Conservation (phyloP, 2,113 vertebrate species). For the Ptychochromis oligacanthus region DNA sequence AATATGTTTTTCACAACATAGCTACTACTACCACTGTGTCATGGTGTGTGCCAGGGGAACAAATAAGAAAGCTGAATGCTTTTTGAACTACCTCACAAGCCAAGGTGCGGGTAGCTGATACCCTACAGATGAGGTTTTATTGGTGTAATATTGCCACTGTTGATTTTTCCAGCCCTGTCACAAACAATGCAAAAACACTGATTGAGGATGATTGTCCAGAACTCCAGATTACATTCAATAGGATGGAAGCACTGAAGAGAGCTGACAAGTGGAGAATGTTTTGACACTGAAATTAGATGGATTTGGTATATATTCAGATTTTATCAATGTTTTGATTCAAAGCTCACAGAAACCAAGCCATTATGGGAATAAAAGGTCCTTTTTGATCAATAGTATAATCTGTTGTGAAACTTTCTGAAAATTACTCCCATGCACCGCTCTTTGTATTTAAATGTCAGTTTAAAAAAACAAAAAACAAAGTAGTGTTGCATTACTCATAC, state of each 20-base stretch:
- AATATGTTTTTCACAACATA: no score
- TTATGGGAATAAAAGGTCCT: background rate
- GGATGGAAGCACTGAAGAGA: background rate
- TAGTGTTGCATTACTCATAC: background rate
- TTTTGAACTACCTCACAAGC: background rate
- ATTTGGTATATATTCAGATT: background rate
- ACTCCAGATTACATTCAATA: background rate
- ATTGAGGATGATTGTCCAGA: background rate
- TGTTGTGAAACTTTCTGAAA: background rate
- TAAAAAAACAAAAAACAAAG: background rate
- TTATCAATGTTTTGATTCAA: background rate
- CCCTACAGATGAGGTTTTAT: background rate
- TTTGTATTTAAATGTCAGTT: background rate
- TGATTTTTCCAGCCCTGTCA: background rate
- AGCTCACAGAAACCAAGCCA: background rate
- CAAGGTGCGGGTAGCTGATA: accelerated
- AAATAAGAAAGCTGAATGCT: background rate
- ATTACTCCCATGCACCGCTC: accelerated
- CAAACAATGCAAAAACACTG: background rate
- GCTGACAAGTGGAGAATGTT: background rate
- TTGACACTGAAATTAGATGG: background rate
- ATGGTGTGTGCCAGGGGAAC: background rate
- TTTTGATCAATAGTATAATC: background rate
- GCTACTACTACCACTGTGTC: accelerated
- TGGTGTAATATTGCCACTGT: background rate